These are phyloP conservation scores for Bungarus multicinctus DNA, from an alignment of 2,113 vertebrate genomes.

Conservation along the genomic window DNA sequence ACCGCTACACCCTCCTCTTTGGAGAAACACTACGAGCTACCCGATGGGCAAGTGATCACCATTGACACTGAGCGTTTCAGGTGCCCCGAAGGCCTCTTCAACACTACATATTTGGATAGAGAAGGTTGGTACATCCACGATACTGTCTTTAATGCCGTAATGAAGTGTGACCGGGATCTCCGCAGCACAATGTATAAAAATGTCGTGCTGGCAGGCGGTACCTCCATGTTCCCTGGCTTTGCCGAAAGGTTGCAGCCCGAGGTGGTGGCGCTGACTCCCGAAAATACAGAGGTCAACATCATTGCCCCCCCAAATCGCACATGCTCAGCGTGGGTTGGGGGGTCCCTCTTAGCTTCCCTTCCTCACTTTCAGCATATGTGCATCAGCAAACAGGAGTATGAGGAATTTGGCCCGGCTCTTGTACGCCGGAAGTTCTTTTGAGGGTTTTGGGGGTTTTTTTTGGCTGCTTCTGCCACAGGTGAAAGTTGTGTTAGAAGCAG, in stretches of 20 bases:
- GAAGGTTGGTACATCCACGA: slow-evolving; percentile 68
- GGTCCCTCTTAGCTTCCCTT: slow-evolving; percentile 71
- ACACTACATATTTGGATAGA: slow-evolving; percentile 65
- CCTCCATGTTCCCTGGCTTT: slow-evolving; percentile 71
- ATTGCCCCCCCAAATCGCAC: slow-evolving; percentile 60
- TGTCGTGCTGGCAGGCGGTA: slow-evolving; percentile 64
- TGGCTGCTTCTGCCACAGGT: not conserved
- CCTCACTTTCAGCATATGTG: slow-evolving; percentile 76
- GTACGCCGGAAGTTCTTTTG: slow-evolving; percentile 72
- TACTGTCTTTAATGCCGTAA: slow-evolving; percentile 65
- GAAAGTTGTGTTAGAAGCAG: not conserved
- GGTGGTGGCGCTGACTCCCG: slow-evolving; percentile 50
- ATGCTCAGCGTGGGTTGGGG: slow-evolving; percentile 68
- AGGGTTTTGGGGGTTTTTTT: slow-evolving; percentile 16
- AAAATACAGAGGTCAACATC: slow-evolving; percentile 71
- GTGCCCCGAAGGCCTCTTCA: slow-evolving; percentile 72
- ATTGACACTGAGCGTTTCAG: slow-evolving; percentile 67
- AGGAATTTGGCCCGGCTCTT: slow-evolving; percentile 70
- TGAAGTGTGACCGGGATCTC: slow-evolving; percentile 68
- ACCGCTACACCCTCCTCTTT: slow-evolving; percentile 50
- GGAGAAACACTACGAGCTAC: slow-evolving; percentile 72
- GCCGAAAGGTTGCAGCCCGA: slow-evolving; percentile 72
- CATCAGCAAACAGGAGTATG: slow-evolving; percentile 78
- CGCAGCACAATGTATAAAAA: slow-evolving; percentile 68
- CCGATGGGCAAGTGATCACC: slow-evolving; percentile 72